Evolutionary conservation across 2,113 vertebrate species (phyloP).

Genomic region (Bos javanicus): DNA sequence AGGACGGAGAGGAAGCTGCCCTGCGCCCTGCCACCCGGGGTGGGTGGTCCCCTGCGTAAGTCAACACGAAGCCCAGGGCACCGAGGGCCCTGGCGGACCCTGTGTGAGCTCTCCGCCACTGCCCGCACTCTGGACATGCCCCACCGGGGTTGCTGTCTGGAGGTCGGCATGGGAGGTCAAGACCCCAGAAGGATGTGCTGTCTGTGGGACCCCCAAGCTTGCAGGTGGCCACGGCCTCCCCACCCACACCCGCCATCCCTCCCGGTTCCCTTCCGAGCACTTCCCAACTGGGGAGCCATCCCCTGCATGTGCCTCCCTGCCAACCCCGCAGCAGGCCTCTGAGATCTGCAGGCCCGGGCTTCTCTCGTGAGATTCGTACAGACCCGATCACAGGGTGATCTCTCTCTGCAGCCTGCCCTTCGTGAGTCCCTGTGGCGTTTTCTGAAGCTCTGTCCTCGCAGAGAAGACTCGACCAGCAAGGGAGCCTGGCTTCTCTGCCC

Average conservation of each 20-base stretch:
- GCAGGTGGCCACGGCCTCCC: background rate
- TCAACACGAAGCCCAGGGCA: background rate
- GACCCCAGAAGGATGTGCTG: background rate
- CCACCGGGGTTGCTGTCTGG: background rate
- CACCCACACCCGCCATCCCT: rapidly evolving
- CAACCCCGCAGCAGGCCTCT: background rate
- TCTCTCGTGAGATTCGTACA: background rate
- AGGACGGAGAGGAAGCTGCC: background rate
- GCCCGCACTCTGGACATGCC: rapidly evolving
- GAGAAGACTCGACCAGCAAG: background rate
- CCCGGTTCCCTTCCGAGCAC: rapidly evolving
- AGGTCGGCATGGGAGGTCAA: background rate
- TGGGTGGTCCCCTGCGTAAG: background rate
- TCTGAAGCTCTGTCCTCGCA: rapidly evolving
- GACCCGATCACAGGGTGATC: background rate
- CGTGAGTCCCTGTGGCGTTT: background rate
- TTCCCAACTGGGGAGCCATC: rapidly evolving
- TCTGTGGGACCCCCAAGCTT: background rate
- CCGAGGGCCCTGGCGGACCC: background rate
- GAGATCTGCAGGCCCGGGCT: no score
- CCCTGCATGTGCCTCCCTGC: no score
- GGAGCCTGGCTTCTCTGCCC: background rate
- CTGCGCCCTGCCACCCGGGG: rapidly evolving
- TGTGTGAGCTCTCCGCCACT: background rate
- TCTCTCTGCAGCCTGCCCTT: background rate